These are phyloP conservation scores for Meteorus colon DNA, from an alignment of 2,888 invertebrate species.

Conservation along the genomic window DNA sequence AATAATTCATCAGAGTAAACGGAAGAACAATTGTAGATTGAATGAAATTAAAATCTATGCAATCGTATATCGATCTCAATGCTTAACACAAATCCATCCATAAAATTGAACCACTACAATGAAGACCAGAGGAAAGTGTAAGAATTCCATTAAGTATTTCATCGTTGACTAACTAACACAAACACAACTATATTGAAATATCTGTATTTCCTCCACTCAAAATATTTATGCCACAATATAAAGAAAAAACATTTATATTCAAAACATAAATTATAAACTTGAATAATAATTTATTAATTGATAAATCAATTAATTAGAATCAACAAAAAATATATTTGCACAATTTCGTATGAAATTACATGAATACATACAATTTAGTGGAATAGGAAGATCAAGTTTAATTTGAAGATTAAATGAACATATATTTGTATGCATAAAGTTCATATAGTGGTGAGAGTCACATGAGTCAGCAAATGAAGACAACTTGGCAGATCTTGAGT, in stretches of 20 bases:
- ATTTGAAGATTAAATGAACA: slow-evolving; percentile 17
- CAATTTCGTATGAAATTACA: not conserved
- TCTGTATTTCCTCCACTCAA: too few species aligned
- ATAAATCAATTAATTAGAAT: not conserved
- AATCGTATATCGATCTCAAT: too few species aligned
- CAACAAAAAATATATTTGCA: not conserved
- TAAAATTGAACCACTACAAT: too few species aligned
- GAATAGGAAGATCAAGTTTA: slow-evolving; percentile 60
- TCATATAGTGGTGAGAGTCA: not conserved
- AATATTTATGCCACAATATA: not conserved
- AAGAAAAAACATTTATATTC: not conserved
- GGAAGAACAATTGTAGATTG: too few species aligned
- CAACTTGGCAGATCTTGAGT: slow-evolving; percentile 22
- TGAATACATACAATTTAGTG: slow-evolving; percentile 39
- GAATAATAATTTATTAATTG: not conserved
- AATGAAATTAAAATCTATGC: too few species aligned
- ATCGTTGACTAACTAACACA: too few species aligned
- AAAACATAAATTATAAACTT: not conserved
- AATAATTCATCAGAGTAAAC: too few species aligned
- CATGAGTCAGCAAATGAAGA: slow-evolving; percentile 1
- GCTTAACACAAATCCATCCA: too few species aligned
- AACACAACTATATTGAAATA: too few species aligned
- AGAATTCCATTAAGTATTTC: too few species aligned
- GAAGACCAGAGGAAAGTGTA: too few species aligned
- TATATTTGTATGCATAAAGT: not conserved